A percentile compares a stretch with the other conserved stretches of the same genome.
phyloP scores from a whole-genome alignment of 23 tunicate species.

The Halocynthia roretzi region DNA sequence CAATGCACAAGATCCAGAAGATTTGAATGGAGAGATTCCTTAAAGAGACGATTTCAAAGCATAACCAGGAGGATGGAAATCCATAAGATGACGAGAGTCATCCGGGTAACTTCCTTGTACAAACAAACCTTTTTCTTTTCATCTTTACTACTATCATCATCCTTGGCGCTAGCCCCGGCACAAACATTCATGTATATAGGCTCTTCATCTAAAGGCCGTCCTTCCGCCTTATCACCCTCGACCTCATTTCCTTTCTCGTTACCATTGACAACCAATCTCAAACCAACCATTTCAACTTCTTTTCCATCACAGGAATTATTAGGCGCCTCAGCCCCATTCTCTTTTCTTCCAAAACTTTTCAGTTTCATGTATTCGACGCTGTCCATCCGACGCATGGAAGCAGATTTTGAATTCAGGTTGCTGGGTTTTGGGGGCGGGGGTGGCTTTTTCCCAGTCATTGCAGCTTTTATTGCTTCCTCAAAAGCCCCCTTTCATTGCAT shows the following conservation, averaged over 20 bases:
- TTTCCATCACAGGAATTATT: not conserved
- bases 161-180: not conserved
- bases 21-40: no score
- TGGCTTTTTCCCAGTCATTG: conserved; percentile 3
- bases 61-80: no score
- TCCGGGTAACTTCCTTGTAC: no score
- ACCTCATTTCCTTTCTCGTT: conserved; percentile 19
- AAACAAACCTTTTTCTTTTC: no score
- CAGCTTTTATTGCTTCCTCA: conserved; percentile 26
- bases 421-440: conserved; percentile 14
- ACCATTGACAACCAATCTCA: conserved; percentile 12
- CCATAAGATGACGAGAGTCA: no score
- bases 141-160: no score
- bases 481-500: not conserved
- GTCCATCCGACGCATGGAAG: conserved; percentile 49
- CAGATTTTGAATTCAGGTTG: not conserved
- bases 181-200: conserved; percentile 18
- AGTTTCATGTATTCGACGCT: conserved; percentile 59
- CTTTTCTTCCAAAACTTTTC: conserved; percentile 5
- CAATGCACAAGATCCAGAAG: no score
- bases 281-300: conserved; percentile 18
- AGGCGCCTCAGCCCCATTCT: not conserved
- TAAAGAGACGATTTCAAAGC: no score
- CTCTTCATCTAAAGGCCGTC: not conserved
- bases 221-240: not conserved